Evolutionary conservation across 2,113 vertebrate species (phyloP).

Genomic region (Vanacampus margaritifer): DNA sequence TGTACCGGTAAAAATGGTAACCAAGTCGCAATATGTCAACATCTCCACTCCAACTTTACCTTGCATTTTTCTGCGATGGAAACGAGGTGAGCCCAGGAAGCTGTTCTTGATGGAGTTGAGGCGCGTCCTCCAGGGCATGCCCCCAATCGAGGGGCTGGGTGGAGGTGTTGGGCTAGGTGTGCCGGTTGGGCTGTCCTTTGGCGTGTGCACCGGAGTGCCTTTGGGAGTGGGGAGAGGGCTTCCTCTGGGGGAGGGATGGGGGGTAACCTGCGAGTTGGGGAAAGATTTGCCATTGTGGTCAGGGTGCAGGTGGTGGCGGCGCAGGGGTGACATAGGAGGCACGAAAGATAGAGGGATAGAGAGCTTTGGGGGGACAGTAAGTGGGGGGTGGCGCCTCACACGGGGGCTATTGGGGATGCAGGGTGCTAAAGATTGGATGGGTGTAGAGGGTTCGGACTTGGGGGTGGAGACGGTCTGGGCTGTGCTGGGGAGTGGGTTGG

Average conservation of each 20-base stretch:
- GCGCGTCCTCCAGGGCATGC: slow-evolving; percentile 94
- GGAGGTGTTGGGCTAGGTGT: slow-evolving; percentile 96
- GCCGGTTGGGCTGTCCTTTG: slow-evolving; percentile 95
- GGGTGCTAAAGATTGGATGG: slow-evolving; percentile 67
- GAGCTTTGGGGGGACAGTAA: slow-evolving; percentile 75
- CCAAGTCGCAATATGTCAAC: background rate
- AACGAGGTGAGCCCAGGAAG: slow-evolving; percentile 96
- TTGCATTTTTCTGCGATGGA: slow-evolving; percentile 98
- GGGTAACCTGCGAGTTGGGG: slow-evolving; percentile 97
- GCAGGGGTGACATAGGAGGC: slow-evolving; percentile 79
- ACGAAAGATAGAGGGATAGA: slow-evolving; percentile 76
- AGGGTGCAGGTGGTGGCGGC: slow-evolving; percentile 75
- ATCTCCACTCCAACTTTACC: slow-evolving; percentile 56
- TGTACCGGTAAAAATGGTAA: background rate
- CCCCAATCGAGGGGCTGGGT: slow-evolving; percentile 96
- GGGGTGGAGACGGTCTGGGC: slow-evolving; percentile 62
- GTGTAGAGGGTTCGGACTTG: slow-evolving; percentile 70
- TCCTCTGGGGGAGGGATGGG: slow-evolving; percentile 94
- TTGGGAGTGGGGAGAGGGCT: slow-evolving; percentile 98
- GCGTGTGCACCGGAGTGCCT: slow-evolving; percentile 97
- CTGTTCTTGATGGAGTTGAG: slow-evolving; percentile 99
- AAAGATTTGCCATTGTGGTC: slow-evolving; percentile 94
- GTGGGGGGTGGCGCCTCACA: slow-evolving; percentile 72
- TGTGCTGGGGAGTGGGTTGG: slow-evolving; percentile 84
- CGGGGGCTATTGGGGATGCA: slow-evolving; percentile 70